phyloP scores from a whole-genome alignment of 2,888 invertebrate genomes.

The Lasioglossum vierecki region DNA sequence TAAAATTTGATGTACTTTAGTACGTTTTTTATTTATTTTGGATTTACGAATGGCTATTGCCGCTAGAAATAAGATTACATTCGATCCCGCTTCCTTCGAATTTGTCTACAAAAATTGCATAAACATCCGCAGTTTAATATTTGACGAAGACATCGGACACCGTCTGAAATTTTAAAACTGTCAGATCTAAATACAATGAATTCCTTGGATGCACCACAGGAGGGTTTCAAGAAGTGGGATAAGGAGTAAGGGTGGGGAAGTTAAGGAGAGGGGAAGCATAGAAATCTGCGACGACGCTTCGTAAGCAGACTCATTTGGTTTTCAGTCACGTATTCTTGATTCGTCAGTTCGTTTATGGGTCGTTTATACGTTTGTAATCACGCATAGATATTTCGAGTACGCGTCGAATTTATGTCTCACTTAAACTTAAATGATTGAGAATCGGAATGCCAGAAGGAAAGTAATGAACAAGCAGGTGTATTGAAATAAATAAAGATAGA shows the following conservation, averaged over 20 bases:
- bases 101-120: no score
- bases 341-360: constrained; percentile 44
- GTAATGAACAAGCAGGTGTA: constrained; percentile 32
- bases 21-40: no score
- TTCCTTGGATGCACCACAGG: constrained; percentile 40
- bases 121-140: no score
- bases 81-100: no score
- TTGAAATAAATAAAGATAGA: constrained; percentile 26
- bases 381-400: constrained; percentile 32
- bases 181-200: constrained; percentile 33
- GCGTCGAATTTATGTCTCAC: constrained; percentile 10
- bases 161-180: constrained; percentile 23
- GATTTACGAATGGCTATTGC: no score
- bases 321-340: constrained; percentile 63
- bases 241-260: constrained; percentile 48
- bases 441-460: constrained; percentile 21
- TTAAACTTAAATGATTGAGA: constrained; percentile 16
- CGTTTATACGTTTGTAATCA: constrained; percentile 34
- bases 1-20: no score
- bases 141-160: background rate
- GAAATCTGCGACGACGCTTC: constrained; percentile 57
- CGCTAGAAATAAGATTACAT: no score
- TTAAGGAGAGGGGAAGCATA: constrained; percentile 44
- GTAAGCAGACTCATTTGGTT: constrained; percentile 60
- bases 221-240: constrained; percentile 58